Evolutionary conservation across 2,113 vertebrate species (phyloP).

Genomic region (Silurus asotus): DNA sequence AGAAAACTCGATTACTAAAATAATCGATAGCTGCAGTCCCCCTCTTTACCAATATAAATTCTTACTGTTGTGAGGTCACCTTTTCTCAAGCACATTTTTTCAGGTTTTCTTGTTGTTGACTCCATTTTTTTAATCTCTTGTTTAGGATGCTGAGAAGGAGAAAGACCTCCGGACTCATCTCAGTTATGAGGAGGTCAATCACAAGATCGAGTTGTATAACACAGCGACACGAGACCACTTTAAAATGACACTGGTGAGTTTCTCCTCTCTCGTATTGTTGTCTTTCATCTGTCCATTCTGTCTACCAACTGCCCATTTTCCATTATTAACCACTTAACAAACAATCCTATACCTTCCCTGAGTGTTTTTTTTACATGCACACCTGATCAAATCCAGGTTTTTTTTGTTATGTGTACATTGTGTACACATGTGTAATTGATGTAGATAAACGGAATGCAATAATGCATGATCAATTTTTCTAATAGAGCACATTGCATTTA

Average conservation of each 20-base stretch:
- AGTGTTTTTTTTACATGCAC: not conserved
- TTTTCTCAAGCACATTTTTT: not conserved
- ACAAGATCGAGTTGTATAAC: conserved; percentile 89
- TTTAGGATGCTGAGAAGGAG: conserved; percentile 92
- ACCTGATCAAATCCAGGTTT: not conserved
- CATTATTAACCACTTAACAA: not conserved
- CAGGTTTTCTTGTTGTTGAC: not conserved
- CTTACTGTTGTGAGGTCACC: not conserved
- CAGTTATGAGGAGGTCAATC: conserved; percentile 88
- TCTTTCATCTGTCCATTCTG: not conserved
- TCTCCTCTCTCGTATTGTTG: not conserved
- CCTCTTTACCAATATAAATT: not conserved
- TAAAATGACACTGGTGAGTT: conserved; percentile 95
- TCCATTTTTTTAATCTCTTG: conserved; percentile 39
- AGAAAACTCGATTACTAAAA: too few relatives aligned
- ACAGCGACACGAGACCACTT: conserved; percentile 85
- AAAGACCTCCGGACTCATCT: conserved; percentile 81
- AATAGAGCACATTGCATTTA: not conserved
- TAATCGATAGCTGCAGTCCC: not conserved
- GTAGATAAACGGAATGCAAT: not conserved
- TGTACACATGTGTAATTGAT: too few relatives aligned
- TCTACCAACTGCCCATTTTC: not conserved
- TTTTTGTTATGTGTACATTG: not conserved
- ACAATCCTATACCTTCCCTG: not conserved
- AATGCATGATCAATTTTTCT: not conserved